Conservation (phyloP, 2,888 invertebrate genomes). For the Drosophila aldrichi region DNA sequence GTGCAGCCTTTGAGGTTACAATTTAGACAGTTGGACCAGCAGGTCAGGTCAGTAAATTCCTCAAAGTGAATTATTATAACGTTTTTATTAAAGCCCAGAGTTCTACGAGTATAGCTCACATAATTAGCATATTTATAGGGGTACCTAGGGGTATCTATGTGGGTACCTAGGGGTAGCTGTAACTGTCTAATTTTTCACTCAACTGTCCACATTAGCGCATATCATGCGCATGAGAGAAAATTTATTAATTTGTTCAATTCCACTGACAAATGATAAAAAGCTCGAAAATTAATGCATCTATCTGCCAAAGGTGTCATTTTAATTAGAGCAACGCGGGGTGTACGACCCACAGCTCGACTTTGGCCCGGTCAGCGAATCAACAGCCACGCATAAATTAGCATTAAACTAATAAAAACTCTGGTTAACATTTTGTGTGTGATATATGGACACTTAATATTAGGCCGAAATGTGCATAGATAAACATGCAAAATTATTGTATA, state of each 20-base stretch:
- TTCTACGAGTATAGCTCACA: conserved; percentile 62
- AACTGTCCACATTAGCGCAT: conserved; percentile 75
- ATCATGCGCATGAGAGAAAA: conserved; percentile 54
- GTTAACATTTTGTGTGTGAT: background rate
- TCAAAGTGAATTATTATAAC: conserved; percentile 77
- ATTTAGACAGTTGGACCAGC: conserved; percentile 38
- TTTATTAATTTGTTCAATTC: conserved; percentile 79
- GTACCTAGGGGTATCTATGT: conserved; percentile 31
- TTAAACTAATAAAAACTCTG: conserved; percentile 16
- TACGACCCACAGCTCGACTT: conserved; percentile 2
- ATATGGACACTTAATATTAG: conserved; percentile 30
- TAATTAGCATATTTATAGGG: conserved; percentile 75
- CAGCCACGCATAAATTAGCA: conserved; percentile 46
- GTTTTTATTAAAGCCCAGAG: conserved; percentile 70
- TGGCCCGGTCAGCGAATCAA: conserved; percentile 21
- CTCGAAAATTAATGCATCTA: conserved; percentile 68
- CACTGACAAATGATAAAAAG: conserved; percentile 79
- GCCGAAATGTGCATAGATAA: conserved; percentile 5
- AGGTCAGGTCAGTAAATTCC: conserved; percentile 76
- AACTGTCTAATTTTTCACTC: conserved; percentile 78
- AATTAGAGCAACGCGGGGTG: conserved; percentile 61
- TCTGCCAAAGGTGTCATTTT: conserved; percentile 70
- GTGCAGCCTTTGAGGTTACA: conserved; percentile 77
- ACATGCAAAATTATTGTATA: background rate
- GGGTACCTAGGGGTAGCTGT: conserved; percentile 24